phyloP scores from a whole-genome alignment of 2,888 invertebrate genomes.

The Anodontia alba region DNA sequence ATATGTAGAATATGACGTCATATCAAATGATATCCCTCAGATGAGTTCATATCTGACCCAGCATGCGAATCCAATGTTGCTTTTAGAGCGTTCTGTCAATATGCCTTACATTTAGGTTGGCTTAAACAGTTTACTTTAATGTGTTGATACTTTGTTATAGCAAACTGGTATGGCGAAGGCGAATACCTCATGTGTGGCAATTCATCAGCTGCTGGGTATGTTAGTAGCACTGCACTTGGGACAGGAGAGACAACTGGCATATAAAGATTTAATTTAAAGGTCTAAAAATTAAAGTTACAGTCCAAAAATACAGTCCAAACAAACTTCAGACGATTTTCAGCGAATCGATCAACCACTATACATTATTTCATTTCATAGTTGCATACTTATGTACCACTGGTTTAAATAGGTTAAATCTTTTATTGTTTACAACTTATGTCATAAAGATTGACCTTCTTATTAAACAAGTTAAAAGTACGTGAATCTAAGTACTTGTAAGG shows the following conservation, averaged over 20 bases:
- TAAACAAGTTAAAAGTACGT: too few relatives aligned
- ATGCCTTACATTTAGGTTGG: background rate
- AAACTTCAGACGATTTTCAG: too few relatives aligned
- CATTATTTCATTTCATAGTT: too few relatives aligned
- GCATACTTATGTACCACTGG: too few relatives aligned
- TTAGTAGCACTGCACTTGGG: constrained; percentile 36
- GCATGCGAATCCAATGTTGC: constrained; percentile 2
- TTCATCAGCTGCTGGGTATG: constrained; percentile 74
- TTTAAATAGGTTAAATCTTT: too few relatives aligned
- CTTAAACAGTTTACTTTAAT: constrained; percentile 8
- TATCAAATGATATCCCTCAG: background rate
- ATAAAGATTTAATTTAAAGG: background rate
- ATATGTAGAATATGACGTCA: constrained; percentile 26
- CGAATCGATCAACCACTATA: too few relatives aligned
- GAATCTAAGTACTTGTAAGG: too few relatives aligned
- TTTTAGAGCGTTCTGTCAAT: background rate
- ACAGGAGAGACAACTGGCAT: constrained; percentile 36
- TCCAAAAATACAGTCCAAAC: too few relatives aligned
- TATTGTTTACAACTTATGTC: too few relatives aligned
- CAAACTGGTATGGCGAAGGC: constrained; percentile 64
- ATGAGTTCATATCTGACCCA: background rate
- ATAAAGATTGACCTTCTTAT: too few relatives aligned
- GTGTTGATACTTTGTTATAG: constrained; percentile 59
- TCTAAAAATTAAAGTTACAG: too few relatives aligned
- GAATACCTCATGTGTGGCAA: constrained; percentile 74